Evolutionary conservation across 2,113 vertebrate genomes (phyloP), one percentile per base, ranked within the genome.

Genomic region (Anas platyrhynchos): DNA sequence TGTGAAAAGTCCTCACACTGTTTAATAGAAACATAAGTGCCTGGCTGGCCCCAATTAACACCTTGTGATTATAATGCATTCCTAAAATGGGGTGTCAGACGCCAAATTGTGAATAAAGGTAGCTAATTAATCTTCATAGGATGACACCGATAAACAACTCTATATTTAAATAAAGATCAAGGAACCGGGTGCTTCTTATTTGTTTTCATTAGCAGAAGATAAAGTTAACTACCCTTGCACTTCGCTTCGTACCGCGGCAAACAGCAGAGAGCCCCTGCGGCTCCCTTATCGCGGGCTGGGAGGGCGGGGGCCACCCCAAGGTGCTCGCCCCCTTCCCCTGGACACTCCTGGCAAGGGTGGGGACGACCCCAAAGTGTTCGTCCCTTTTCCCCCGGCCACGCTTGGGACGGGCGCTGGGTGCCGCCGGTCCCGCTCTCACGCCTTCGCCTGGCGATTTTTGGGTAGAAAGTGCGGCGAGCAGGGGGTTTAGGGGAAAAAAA

Each of bases 1-100:
- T 96, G 97, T 96, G 97, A 98, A 97, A 97, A 98, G 97, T 97
- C 94, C 97, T 98, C 98, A 98, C 98, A 98, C 98, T 98, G 98
- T 98, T 99, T 99, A 99, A 99, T 98, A 98, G 98, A 98, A 99
- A 98, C 98, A 97, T 98, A 99, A 98, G 98, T 98, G 98, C 98
- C 98, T 99, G 98, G 98, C 98, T 99, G 99, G 98, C 98, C 99
- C 99, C 99, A 99, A 99, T 99, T 99, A 99, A 99, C 99, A 99
- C 99, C 98, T 99, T 98, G 98, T 98, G 99, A 99, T 98, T 98
- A 99, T 99, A 98, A 98, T 98, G 98, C 98, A 98, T 98, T 98
- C 98, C 98, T 98, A 97, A 98, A 97, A 98, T 63, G 97, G 97
- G 94, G 98, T 98, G 98, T 98, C 98, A 98, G 98, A 98, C 98